Conservation (phyloP, 2,797 vertebrate species). For the Darevskia mixta region DNA sequence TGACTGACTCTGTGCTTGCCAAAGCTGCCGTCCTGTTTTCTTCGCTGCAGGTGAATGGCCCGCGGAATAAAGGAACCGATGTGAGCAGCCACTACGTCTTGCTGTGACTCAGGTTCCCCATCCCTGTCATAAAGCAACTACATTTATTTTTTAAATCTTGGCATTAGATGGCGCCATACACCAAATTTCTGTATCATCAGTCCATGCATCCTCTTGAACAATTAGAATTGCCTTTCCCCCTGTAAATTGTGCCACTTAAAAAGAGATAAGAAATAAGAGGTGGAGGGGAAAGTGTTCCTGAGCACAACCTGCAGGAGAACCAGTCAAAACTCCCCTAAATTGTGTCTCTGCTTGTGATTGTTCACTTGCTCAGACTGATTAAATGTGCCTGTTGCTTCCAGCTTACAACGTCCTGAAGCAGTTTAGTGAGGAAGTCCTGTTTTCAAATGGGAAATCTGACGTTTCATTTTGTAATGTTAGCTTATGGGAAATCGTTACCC, state of each 20-base stretch:
- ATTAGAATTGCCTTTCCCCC: background rate
- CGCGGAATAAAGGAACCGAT: background rate
- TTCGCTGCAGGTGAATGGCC: background rate
- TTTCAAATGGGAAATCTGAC: slow-evolving; percentile 5
- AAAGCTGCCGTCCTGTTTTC: background rate
- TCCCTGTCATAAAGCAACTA: background rate
- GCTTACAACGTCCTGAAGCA: too few species aligned
- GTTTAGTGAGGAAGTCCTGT: slow-evolving; percentile 5
- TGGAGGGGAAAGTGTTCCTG: background rate
- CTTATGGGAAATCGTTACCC: background rate
- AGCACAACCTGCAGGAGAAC: background rate
- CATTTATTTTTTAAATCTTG: background rate
- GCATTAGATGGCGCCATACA: slow-evolving; percentile 70
- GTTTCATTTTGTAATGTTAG: slow-evolving; percentile 24
- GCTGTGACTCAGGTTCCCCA: too few species aligned
- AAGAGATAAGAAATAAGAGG: background rate
- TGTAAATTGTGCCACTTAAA: background rate
- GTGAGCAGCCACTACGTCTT: background rate
- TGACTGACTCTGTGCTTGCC: background rate
- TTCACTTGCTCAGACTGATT: background rate
- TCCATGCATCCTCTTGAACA: background rate
- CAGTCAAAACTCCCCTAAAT: slow-evolving; percentile 6
- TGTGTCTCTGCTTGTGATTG: slow-evolving; percentile 3
- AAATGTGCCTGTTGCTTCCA: background rate
- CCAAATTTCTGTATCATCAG: slow-evolving; percentile 5